These are phyloP conservation scores for Halcyon smyrnensis DNA, from an alignment of 2,797 vertebrate species.

Conservation along the genomic window DNA sequence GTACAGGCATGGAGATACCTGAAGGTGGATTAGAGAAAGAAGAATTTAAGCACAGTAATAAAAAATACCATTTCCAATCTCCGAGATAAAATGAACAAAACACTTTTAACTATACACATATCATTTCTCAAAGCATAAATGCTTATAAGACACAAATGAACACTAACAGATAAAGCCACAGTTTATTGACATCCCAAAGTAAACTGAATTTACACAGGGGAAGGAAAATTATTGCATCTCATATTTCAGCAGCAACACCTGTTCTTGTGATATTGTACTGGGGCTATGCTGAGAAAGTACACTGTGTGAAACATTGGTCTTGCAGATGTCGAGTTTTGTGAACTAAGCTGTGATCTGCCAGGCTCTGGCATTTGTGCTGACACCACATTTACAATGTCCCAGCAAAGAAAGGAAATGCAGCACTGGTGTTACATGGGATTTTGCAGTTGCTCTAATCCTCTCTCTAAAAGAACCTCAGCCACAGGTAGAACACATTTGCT, in stretches of 20 bases:
- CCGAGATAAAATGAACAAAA: not conserved
- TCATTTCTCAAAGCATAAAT: not conserved
- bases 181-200: not conserved
- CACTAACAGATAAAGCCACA: not conserved
- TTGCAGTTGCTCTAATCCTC: not conserved
- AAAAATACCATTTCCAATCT: not conserved
- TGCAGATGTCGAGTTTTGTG: not conserved
- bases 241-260: not conserved
- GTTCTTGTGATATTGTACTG: not conserved
- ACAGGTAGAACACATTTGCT: not conserved
- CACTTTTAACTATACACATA: not conserved
- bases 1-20: constrained; percentile 97
- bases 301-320: not conserved
- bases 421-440: not conserved
- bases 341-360: not conserved
- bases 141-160: not conserved
- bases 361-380: not conserved
- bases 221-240: not conserved
- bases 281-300: not conserved
- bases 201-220: not conserved
- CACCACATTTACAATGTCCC: not conserved
- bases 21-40: constrained; percentile 38
- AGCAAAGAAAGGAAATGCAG: not conserved
- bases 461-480: not conserved
- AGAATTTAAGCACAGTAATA: not conserved